Base-by-base conservation (phyloP, 2,113 vertebrate genomes). In the Butorides virescens region DNA sequence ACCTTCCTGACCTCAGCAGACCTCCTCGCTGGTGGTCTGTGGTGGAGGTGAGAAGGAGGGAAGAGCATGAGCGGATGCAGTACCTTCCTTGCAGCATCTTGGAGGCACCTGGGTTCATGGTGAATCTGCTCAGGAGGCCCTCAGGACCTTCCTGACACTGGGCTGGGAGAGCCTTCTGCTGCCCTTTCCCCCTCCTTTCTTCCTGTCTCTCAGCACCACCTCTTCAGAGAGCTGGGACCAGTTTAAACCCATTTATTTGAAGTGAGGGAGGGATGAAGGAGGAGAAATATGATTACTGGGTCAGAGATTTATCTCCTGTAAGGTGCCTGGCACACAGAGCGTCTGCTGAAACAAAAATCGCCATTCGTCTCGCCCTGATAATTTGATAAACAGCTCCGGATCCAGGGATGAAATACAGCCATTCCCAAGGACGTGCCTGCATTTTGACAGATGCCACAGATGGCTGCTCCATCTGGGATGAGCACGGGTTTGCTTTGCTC, bases 281-380 rank as follows among this genome's bases (percentile, higher is more conserved):
- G 36, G 42, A 85, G 73, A 81, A 96, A 96, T 58, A 21, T 1
- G 5, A 92, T 95, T 93, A 84, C 7, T 2, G 1, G 55, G 32
- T 32, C 86, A 59, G 59, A 77, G 76, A 93, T 80, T 77, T 86
- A 77, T 92, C 59, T 86, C 55, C 65, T 12, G 12, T 26, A 26
- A 71, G 37, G 46, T 56, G 13, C 52, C 15, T 3, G 0, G 52
- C 2, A 1, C 10, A 16, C 72, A 34, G 39, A 1, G 1, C 59
- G 83, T 74, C 96, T 80, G 55, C 86, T 71, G 67, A 62, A 88
- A 71, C 83, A 88, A 86, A 95, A 88, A 37, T 66, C 5, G 7
- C 50, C 50, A 67, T 95, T 86, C 1, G 2, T 95, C 80, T 80
- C 36, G 19, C 19, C 42, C 55, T n/a, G 29, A 6, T 97, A 95